Conservation (phyloP, 2,113 vertebrate genomes). For the Redunca redunca region DNA sequence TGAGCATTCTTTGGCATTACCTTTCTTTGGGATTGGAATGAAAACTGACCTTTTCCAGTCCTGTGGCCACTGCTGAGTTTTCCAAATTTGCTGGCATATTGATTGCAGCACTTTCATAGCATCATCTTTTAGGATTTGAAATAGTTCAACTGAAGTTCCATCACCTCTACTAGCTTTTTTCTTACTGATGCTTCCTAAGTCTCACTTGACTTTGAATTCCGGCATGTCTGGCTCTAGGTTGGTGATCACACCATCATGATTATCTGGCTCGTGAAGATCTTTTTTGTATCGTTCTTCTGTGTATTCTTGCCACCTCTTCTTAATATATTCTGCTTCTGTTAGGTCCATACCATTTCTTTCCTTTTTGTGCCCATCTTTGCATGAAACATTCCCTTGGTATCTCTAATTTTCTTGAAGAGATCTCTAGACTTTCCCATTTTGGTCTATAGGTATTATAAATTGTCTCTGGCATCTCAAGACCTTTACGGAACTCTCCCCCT, state of each 20-base stretch:
- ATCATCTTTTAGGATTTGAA: neutral
- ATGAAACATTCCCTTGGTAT: neutral
- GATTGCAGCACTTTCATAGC: neutral
- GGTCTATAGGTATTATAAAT: neutral
- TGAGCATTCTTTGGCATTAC: neutral
- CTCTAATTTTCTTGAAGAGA: neutral
- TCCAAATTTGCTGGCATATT: neutral
- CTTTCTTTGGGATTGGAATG: neutral
- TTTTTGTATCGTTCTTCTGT: neutral
- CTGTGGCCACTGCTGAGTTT: neutral
- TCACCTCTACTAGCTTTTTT: neutral
- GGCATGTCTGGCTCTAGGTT: neutral
- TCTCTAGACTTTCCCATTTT: neutral
- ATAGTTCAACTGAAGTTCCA: neutral
- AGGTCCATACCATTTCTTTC: neutral
- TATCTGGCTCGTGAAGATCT: accelerated
- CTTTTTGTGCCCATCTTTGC: neutral
- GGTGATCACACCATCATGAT: neutral
- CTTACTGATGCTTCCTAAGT: neutral
- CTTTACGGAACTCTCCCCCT: neutral
- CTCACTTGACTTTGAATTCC: neutral
- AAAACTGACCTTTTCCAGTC: neutral
- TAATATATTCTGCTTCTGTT: neutral
- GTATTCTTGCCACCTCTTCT: neutral
- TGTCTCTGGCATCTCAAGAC: neutral